Evolutionary conservation across 2,113 vertebrate species (phyloP).

Genomic region (Cephalopterus ornatus): DNA sequence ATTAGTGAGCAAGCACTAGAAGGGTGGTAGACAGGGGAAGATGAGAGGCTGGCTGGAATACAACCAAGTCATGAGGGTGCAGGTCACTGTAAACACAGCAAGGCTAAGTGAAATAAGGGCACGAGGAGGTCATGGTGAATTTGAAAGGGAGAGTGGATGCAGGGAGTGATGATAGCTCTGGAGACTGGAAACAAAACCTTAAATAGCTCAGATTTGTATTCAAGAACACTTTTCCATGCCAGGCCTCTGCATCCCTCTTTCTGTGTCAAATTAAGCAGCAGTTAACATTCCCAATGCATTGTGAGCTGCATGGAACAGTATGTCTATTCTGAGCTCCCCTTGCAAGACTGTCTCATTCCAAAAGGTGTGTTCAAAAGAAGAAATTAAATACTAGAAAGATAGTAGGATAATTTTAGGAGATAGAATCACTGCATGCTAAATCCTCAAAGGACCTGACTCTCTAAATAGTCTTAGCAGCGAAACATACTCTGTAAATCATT

Average conservation of each 20-base stretch:
- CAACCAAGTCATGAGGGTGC: not conserved
- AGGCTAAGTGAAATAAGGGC: not conserved
- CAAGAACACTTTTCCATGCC: not conserved
- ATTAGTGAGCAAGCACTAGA: not conserved
- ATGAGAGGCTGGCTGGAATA: not conserved
- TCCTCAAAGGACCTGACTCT: not conserved
- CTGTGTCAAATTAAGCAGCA: not conserved
- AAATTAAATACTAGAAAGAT: not conserved
- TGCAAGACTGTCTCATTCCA: not conserved
- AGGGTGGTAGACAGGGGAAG: not conserved
- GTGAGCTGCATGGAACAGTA: not conserved
- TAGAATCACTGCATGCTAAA: not conserved
- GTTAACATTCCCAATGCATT: not conserved
- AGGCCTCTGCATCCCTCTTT: not conserved
- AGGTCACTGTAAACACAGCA: not conserved
- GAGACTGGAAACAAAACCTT: not conserved
- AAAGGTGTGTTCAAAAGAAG: conserved; percentile 10
- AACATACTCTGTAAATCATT: not conserved
- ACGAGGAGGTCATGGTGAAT: not conserved
- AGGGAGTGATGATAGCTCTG: not conserved
- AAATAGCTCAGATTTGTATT: conserved; percentile 20
- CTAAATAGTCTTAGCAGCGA: not conserved
- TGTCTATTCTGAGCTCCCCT: not conserved
- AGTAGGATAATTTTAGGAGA: not conserved
- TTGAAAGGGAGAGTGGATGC: conserved; percentile 1